phyloP scores from a whole-genome alignment of 2,113 vertebrate genomes.

The Oxygymnocypris stewartii region DNA sequence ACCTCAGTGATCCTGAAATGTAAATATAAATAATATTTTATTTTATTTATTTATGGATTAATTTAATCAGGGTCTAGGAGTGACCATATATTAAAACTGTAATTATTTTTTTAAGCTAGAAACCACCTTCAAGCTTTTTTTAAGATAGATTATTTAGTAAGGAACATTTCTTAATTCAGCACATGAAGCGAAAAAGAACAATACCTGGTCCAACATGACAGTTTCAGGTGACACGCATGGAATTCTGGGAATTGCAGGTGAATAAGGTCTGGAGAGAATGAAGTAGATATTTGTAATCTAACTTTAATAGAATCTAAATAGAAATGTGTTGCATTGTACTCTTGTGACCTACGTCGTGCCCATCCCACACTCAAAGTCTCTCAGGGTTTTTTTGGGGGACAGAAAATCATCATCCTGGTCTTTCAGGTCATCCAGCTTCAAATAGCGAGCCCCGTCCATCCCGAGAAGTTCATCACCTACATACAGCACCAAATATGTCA shows the following conservation, averaged over 20 bases:
- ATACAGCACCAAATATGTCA: constrained; percentile 43
- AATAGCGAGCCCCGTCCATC: constrained; percentile 76
- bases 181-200: constrained; percentile 27
- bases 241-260: constrained; percentile 87
- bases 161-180: not conserved
- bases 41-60: too few species aligned
- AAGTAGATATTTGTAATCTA: constrained; percentile 17
- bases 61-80: not conserved
- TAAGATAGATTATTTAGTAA: not conserved
- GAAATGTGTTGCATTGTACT: not conserved
- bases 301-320: not conserved
- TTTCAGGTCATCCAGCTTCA: constrained; percentile 80
- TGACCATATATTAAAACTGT: not conserved
- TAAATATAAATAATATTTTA: not conserved
- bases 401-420: constrained; percentile 82
- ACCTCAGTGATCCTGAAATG: not conserved
- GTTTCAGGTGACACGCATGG: constrained; percentile 92
- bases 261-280: constrained; percentile 79
- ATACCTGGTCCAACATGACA: constrained; percentile 82
- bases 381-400: constrained; percentile 75
- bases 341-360: constrained; percentile 74
- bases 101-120: not conserved
- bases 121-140: too few species aligned
- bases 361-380: constrained; percentile 78
- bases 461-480: constrained; percentile 79